Evolutionary conservation across 2,888 invertebrate genomes (phyloP).

Genomic region (Sisyra terminalis): DNA sequence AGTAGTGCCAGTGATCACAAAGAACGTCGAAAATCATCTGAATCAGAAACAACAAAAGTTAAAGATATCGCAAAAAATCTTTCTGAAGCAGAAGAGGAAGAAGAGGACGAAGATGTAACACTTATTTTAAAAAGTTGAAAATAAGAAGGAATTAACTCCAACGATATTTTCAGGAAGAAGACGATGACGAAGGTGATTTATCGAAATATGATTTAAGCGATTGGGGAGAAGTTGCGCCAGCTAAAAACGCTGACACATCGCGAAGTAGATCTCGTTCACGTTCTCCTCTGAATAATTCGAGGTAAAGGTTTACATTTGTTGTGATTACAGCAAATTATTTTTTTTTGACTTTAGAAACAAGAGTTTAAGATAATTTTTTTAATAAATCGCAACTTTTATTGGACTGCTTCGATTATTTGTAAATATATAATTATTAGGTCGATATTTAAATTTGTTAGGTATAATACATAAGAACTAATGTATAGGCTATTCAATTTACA

Average conservation of each 20-base stretch:
- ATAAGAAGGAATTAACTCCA: not conserved
- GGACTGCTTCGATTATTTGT: too few species aligned
- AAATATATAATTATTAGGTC: too few species aligned
- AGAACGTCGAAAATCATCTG: conserved; percentile 1
- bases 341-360: too few species aligned
- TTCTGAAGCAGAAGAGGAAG: conserved; percentile 12
- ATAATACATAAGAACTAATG: too few species aligned
- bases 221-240: conserved; percentile 26
- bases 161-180: conserved; percentile 23
- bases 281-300: conserved; percentile 2
- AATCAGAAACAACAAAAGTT: not conserved
- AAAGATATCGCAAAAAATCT: conserved; percentile 9
- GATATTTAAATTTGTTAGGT: too few species aligned
- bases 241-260: not conserved
- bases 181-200: conserved; percentile 35
- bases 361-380: too few species aligned
- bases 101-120: conserved; percentile 24
- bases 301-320: too few species aligned
- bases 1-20: conserved; percentile 4
- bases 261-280: conserved; percentile 5
- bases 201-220: conserved; percentile 39
- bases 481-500: too few species aligned
- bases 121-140: too few species aligned
- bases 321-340: too few species aligned
- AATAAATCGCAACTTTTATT: too few species aligned